Base-by-base conservation (phyloP, 2,797 vertebrate genomes). In the Sebastes trivittatus region DNA sequence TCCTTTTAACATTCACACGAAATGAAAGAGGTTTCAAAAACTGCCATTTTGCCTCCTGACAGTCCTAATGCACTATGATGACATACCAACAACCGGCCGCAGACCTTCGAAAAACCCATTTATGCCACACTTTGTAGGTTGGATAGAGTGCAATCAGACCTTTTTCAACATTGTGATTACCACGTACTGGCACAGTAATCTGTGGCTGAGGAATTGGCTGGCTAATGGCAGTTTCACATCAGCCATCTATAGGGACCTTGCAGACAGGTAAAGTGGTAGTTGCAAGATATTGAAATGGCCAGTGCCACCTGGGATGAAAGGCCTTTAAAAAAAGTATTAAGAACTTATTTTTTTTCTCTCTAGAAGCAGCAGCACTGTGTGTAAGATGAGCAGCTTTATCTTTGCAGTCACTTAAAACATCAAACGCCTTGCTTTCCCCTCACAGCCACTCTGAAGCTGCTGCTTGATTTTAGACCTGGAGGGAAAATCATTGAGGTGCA, bases 11-110 rank as follows among this genome's bases (percentile, higher is more conserved):
- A 92, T 94, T 92, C 91, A 83, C 82, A 89, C 16, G 20, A 79
- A 88, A 88, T 84, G 77, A 88, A 90, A 90, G 85, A 84, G 90
- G 86, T 85, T 92, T 88, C 73, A 87, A 89, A 92, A 90, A 85
- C 83, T 80, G 84, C 88, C 84, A 86, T 86, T 93, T 90, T 90
- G 84, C 85, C 73, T 80, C 42, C 71, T 94, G 93, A 94, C 92
- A 93, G 89, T 92, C 88, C 86, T 92, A 94, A 95, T 92, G 91
- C 92, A 93, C 92, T 92, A 90, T 94, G 89, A 94, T 93, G 91
- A 94, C 90, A 93, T 61, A 90, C 82, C 88, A 92, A 91, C 90
- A 90, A 89, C 84, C 88, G 42, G 89, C 83, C 62, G 85, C 84
- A 93, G 87, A 89, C 91, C 84, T 90, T 91, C 68, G 59, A 92